phyloP scores from a whole-genome alignment of 37 sponge, comb jelly and placozoan species.

The Beroe forskalii region DNA sequence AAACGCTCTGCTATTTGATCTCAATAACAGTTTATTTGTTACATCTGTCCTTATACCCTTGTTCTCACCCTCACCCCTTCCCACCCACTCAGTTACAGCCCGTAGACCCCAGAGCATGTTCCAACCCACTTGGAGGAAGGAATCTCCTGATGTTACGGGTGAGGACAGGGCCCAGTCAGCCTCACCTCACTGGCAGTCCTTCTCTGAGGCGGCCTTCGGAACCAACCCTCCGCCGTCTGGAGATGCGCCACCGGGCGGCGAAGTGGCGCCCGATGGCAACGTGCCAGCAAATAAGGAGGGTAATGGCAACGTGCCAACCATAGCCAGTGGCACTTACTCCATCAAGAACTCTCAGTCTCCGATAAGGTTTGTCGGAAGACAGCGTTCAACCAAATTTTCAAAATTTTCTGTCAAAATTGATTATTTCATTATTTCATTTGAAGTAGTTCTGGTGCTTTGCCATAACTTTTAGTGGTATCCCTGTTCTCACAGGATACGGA shows the following conservation, averaged over 20 bases:
- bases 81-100: background rate
- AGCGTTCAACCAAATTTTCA: too few relatives aligned
- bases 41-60: too few relatives aligned
- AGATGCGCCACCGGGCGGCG: background rate
- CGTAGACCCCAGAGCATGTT: background rate
- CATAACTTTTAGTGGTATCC: too few relatives aligned
- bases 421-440: too few relatives aligned
- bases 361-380: background rate
- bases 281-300: background rate
- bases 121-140: conserved; percentile 24
- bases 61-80: too few relatives aligned
- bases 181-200: conserved; percentile 58
- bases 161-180: background rate
- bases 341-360: background rate
- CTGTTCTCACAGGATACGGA: background rate
- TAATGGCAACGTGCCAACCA: background rate
- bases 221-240: background rate
- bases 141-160: background rate
- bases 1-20: too few relatives aligned
- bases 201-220: conserved; percentile 57
- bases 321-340: background rate
- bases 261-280: background rate
- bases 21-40: too few relatives aligned
- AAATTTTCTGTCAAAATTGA: too few relatives aligned
- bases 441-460: too few relatives aligned